These are phyloP conservation scores for Scaptomyza montana DNA, from an alignment of 1,140 invertebrate species.

Conservation along the genomic window DNA sequence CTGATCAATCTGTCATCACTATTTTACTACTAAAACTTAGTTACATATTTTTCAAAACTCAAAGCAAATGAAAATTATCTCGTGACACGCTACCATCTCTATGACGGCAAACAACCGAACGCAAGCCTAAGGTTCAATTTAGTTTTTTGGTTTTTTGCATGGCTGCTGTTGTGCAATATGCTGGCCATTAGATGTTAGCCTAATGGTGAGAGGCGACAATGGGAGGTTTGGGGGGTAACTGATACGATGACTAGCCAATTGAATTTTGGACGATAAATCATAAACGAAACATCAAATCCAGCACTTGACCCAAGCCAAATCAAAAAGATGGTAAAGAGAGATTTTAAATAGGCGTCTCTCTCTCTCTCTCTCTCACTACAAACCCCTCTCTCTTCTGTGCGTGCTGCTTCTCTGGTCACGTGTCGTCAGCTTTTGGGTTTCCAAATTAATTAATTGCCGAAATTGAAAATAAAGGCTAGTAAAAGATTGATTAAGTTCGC, in stretches of 20 bases:
- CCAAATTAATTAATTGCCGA: constrained; percentile 79
- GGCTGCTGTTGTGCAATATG: constrained; percentile 70
- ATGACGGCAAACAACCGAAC: constrained; percentile 22
- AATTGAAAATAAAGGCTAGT: constrained; percentile 22
- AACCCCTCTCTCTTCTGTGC: not conserved
- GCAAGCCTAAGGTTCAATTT: constrained; percentile 59
- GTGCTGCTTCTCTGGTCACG: constrained; percentile 50
- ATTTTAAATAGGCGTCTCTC: constrained; percentile 40
- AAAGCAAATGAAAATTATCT: too few relatives aligned
- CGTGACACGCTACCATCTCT: constrained; percentile 18
- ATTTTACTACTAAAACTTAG: too few relatives aligned
- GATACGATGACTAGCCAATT: constrained; percentile 59
- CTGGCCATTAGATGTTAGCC: constrained; percentile 60
- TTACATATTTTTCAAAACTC: too few relatives aligned
- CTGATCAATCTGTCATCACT: too few relatives aligned
- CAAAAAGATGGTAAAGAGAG: not conserved
- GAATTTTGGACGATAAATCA: constrained; percentile 80
- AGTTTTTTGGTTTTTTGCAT: constrained; percentile 74
- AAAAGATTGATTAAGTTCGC: constrained; percentile 65
- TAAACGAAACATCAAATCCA: constrained; percentile 84
- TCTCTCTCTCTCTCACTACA: not conserved
- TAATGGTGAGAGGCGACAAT: not conserved
- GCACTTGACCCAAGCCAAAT: constrained; percentile 74
- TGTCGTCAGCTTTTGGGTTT: constrained; percentile 39
- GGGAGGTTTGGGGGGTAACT: constrained; percentile 16